These are phyloP conservation scores for Callopanchax toddi DNA, from an alignment of 2,113 vertebrate species.

Conservation along the genomic window DNA sequence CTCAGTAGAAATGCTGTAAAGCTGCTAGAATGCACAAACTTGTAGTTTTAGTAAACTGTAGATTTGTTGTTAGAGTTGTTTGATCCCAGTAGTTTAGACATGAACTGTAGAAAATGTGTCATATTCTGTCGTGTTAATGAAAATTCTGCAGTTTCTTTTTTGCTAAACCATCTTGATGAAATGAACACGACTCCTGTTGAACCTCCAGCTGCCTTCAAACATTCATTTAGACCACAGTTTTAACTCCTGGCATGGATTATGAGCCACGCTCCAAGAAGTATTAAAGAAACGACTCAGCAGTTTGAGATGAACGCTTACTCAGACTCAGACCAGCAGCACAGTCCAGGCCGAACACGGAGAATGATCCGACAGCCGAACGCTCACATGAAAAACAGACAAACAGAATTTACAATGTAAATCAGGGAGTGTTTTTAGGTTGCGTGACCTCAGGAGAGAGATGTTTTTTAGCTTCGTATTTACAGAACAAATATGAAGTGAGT, in stretches of 20 bases:
- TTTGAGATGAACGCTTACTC: constrained; percentile 4
- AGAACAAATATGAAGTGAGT: background rate
- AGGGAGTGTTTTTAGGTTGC: background rate
- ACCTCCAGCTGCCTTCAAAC: constrained; percentile 21
- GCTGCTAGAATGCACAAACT: background rate
- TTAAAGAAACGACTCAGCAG: constrained; percentile 15
- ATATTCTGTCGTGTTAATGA: background rate
- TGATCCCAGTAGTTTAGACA: constrained; percentile 5
- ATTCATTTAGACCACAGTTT: constrained; percentile 16
- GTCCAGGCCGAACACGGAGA: background rate
- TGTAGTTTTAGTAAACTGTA: constrained; percentile 19
- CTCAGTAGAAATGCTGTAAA: constrained; percentile 15
- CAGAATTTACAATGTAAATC: background rate
- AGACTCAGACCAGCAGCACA: background rate
- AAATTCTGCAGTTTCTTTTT: background rate
- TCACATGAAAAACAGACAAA: background rate
- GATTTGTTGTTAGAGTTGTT: constrained; percentile 1
- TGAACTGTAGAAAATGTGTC: constrained; percentile 13
- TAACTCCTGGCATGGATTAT: constrained; percentile 10
- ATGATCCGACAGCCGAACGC: background rate
- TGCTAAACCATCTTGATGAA: background rate
- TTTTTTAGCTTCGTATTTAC: constrained; percentile 7
- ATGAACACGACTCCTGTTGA: constrained; percentile 5
- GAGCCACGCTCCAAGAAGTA: constrained; percentile 4
- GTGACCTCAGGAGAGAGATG: background rate